Evolutionary conservation across 2,888 invertebrate species (phyloP), one percentile per base, ranked within the genome.

Genomic region (Liodrosophila aerea): DNA sequence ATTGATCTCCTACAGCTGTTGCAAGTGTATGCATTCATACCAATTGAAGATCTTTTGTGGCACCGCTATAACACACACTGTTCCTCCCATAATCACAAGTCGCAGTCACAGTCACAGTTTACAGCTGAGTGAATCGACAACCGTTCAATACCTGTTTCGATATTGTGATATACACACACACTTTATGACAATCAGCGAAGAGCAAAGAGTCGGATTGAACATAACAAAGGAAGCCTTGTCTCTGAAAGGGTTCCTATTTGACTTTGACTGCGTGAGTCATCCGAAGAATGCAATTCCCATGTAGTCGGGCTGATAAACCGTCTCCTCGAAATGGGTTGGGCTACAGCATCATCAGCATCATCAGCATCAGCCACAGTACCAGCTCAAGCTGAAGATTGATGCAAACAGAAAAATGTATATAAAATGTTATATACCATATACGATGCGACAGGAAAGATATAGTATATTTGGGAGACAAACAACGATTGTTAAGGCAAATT

Each of bases 231-330:
- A 30, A 51, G 40, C 61, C 52, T 43, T 61, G 52, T 60, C 22
- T 22, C 22, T 22, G 22, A 37, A 65, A 65, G 52, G 53, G 69
- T 58, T 51, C 13, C 34, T 59, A 59, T 15, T 13, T 52, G 44
- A 1, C 15, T 34, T n/a, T 4, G 11, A 7, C 7, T 1, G 34
- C n/a, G 9, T 73, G 72, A 73, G 18, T 69, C 72, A 73, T 54
- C 3, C 36, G 40, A 62, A 60, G 72, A 73, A 73, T 73, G 72
- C 72, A 69, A 52, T 69, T 69, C 56, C 31, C 47, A 49, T 62
- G 72, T 69, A 51, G 2, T 39, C 41, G 51, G 16, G 16, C 51
- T 70, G 72, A 69, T 72, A 59, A 70, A 70, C 63, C 31, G 62
- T 43, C 60, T 46, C 52, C 36, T 13, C 9, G 9, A 61, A 53